Base-by-base conservation (phyloP, 2,113 vertebrate genomes). In the Cynoglossus semilaevis region DNA sequence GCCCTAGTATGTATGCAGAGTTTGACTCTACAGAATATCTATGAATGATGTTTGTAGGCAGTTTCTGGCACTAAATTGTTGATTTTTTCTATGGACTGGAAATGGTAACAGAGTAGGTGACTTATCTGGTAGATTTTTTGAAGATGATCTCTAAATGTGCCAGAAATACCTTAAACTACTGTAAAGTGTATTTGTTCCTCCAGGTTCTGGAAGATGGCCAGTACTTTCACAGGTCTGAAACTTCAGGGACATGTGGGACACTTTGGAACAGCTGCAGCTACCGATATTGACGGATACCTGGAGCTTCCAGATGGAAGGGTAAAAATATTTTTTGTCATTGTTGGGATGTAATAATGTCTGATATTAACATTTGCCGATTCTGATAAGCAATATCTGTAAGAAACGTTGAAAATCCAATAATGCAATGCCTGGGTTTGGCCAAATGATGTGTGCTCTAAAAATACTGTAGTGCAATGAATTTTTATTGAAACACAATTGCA, bases 191-290 rank as follows among this genome's bases (percentile, higher is more conserved):
- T 13, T 37, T 17, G 76, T 10, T 58, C 44, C 4, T 17, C 76
- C 60, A 98, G 96, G 74, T 98, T 99, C 84, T 99, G 97, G 96
- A 93, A 92, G 86, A 94, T 96, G 90, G 90, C 89, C 16, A 76
- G 76, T 35, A 95, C 94, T 0, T 94, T 96, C 69, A 98, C 94
- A 8, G 93, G 94, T 15, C 91, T 95, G 37, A 98, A 97, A 83
- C 74, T 99, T 67, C 92, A 96, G 82, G 95, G 96, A 36, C 61
- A 83, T 35, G 76, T 96, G 38, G 94, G 96, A 67, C 89, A 92
- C 70, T 99, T 97, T 92, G 96, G 94, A 16, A 95, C 92, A 85
- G 96, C 91, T 16, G 17, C 90, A 2, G 74, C 90, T 1, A 94
- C 90, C 0, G 95, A 98, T 67, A 93, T 98, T 42, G 79, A 91